Conservation (phyloP, 2,113 vertebrate genomes). For the Progne subis region DNA sequence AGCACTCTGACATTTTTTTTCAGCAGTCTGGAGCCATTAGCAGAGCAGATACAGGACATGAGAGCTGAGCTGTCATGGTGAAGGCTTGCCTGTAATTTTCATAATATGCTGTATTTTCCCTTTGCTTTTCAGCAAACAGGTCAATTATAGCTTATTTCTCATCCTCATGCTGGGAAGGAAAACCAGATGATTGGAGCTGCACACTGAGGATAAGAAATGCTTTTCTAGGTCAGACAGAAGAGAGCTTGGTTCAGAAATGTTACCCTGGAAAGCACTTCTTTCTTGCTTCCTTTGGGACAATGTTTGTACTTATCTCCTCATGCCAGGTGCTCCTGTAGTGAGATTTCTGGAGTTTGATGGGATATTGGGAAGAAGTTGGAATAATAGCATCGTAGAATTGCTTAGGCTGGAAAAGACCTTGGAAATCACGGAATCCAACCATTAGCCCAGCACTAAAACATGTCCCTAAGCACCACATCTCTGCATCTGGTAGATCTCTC, state of each 20-base stretch:
- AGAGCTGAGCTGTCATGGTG: neutral
- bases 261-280: neutral
- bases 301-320: neutral
- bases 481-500: neutral
- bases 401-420: neutral
- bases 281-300: neutral
- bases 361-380: neutral
- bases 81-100: constrained; percentile 54
- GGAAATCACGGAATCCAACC: neutral
- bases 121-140: constrained; percentile 10
- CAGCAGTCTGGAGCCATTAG: neutral
- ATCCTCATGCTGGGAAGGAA: neutral
- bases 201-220: neutral
- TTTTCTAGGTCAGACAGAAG: constrained; percentile 44
- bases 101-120: constrained; percentile 35
- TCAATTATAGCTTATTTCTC: constrained; percentile 30
- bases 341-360: neutral
- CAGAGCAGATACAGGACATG: neutral
- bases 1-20: neutral
- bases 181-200: neutral
- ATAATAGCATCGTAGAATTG: neutral
- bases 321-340: neutral
- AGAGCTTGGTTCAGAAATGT: neutral
- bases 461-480: neutral
- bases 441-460: neutral